Evolutionary conservation across 2,888 invertebrate genomes (phyloP).

Genomic region (Limnephilus auricula): DNA sequence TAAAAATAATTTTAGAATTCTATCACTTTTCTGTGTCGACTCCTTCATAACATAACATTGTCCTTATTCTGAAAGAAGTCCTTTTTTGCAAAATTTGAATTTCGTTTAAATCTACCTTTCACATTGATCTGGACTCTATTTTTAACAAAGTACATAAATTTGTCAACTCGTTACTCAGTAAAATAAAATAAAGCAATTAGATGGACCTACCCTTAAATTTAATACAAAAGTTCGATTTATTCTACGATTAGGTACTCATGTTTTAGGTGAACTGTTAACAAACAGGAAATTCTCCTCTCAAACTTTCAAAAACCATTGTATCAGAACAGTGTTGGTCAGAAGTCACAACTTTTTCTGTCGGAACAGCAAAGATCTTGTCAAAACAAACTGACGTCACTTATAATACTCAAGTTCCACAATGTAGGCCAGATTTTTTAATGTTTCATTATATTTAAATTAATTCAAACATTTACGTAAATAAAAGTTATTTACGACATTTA

Average conservation of each 20-base stretch:
- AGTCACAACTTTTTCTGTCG: neutral
- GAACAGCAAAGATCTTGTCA: neutral
- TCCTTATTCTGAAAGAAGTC: neutral
- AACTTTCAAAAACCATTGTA: neutral
- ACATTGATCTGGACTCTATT: neutral
- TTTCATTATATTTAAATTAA: neutral
- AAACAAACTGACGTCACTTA: neutral
- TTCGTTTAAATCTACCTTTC: neutral
- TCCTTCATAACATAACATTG: neutral
- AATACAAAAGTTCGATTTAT: neutral
- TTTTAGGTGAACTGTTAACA: neutral
- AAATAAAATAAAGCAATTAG: neutral
- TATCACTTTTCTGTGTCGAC: conserved; percentile 27
- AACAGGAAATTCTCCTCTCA: neutral
- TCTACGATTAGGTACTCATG: neutral
- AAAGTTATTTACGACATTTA: conserved; percentile 1
- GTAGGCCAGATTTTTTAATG: neutral
- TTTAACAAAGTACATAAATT: neutral
- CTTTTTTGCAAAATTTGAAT: neutral
- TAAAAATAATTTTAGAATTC: conserved; percentile 55
- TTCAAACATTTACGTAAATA: neutral
- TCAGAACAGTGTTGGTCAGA: neutral
- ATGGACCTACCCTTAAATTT: neutral
- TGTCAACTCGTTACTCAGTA: neutral
- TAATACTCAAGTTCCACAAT: neutral